phyloP scores from a whole-genome alignment of 2,113 vertebrate genomes.

The Pan paniscus region DNA sequence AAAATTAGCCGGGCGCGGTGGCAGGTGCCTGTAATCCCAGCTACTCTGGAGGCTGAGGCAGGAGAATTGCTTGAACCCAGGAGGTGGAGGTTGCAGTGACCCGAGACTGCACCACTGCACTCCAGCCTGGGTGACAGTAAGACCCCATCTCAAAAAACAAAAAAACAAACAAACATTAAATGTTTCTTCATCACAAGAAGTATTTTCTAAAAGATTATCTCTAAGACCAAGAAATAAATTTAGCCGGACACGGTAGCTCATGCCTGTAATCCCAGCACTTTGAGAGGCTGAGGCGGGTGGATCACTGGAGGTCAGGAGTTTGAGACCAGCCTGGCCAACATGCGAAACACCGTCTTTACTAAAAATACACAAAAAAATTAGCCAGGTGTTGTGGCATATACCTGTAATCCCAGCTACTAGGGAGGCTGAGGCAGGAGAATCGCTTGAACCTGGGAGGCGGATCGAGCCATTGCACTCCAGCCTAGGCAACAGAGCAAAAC shows the following conservation, averaged over 20 bases:
- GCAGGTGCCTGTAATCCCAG: too few relatives aligned
- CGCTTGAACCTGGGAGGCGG: not conserved
- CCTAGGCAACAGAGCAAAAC: not conserved
- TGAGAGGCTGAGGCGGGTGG: not conserved
- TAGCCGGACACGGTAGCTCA: not conserved
- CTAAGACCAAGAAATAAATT: conserved; percentile 3
- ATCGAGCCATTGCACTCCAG: not conserved
- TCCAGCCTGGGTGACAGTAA: too few relatives aligned
- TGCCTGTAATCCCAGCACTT: not conserved
- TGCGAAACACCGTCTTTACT: not conserved
- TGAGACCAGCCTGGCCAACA: not conserved
- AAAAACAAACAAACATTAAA: too few relatives aligned
- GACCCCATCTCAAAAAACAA: too few relatives aligned
- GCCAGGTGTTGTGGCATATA: not conserved
- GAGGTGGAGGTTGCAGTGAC: too few relatives aligned
- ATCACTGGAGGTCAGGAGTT: not conserved
- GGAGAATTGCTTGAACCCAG: too few relatives aligned
- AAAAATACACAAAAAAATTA: not conserved
- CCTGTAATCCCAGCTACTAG: not conserved
- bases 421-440: not conserved
- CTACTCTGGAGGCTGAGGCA: too few relatives aligned
- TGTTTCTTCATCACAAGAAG: not conserved
- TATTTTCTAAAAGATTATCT: not conserved
- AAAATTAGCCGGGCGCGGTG: too few relatives aligned
- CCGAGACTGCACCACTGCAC: too few relatives aligned